Conservation (phyloP, 2,113 vertebrate species). For the Gavialis gangeticus region DNA sequence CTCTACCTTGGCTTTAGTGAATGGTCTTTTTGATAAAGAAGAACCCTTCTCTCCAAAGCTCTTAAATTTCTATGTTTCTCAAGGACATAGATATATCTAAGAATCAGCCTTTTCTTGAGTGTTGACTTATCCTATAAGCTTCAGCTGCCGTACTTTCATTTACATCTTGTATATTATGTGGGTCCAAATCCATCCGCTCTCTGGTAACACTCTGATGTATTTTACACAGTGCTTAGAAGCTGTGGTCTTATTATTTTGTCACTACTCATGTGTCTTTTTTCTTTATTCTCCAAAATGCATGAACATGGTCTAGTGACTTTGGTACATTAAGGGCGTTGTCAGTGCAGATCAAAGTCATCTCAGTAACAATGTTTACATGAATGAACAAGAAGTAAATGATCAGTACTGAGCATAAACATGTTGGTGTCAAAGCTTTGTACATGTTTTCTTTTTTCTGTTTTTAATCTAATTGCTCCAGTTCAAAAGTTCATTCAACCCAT, state of each 20-base stretch:
- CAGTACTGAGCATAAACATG: background rate
- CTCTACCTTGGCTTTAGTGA: background rate
- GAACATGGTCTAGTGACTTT: background rate
- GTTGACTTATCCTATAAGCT: background rate
- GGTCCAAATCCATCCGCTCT: background rate
- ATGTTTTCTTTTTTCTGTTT: background rate
- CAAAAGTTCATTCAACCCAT: background rate
- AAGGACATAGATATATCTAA: fast-evolving
- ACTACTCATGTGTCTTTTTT: background rate
- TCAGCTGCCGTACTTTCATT: background rate
- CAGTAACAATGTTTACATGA: background rate
- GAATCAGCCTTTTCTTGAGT: background rate
- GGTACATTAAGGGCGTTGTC: background rate
- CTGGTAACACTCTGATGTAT: background rate
- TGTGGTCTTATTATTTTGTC: background rate
- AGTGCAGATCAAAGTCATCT: background rate
- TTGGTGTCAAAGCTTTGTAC: background rate
- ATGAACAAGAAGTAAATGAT: background rate
- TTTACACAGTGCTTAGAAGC: background rate
- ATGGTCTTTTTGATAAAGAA: background rate
- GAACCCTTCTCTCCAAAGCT: background rate
- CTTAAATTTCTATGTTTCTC: background rate
- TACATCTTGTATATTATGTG: background rate
- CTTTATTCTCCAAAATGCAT: background rate
- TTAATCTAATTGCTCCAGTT: background rate